Evolutionary conservation across 2,113 vertebrate genomes (phyloP).

Genomic region (Parus major): DNA sequence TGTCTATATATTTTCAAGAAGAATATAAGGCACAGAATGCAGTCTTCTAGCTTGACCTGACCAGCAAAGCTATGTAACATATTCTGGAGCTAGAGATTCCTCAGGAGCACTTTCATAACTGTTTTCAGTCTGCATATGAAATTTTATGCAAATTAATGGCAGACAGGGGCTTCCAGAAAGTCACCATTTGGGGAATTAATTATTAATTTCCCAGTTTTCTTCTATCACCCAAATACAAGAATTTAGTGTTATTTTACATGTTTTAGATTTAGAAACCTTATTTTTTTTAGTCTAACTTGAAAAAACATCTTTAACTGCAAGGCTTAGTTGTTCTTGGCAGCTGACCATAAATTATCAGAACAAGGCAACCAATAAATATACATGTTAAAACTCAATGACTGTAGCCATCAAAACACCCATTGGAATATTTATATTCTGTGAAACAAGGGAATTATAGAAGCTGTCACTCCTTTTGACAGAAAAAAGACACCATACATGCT

Average conservation of each 20-base stretch:
- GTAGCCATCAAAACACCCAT: slow-evolving; percentile 53
- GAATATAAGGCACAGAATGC: neutral
- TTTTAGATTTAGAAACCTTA: slow-evolving; percentile 9
- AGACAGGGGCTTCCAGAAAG: neutral
- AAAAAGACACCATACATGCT: slow-evolving; percentile 61
- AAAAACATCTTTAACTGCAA: slow-evolving; percentile 35
- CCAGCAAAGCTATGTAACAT: neutral
- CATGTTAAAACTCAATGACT: slow-evolving; percentile 53
- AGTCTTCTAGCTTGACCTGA: neutral
- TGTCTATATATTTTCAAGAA: neutral
- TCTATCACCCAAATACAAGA: neutral
- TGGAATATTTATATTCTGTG: slow-evolving; percentile 59
- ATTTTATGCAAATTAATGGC: slow-evolving; percentile 1
- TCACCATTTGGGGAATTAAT: neutral
- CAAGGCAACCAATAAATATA: slow-evolving; percentile 58
- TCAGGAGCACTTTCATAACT: neutral
- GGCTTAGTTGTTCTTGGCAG: slow-evolving; percentile 45
- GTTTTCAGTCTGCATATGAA: neutral
- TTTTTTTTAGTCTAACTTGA: neutral
- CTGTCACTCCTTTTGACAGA: slow-evolving; percentile 64
- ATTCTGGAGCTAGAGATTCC: neutral
- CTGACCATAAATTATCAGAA: slow-evolving; percentile 60
- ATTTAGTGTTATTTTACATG: neutral
- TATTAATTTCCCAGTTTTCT: neutral
- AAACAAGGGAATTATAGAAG: slow-evolving; percentile 61